Evolutionary conservation across 2,113 vertebrate species (phyloP), one percentile per base, ranked within the genome.

Genomic region (Antechinus flavipes): DNA sequence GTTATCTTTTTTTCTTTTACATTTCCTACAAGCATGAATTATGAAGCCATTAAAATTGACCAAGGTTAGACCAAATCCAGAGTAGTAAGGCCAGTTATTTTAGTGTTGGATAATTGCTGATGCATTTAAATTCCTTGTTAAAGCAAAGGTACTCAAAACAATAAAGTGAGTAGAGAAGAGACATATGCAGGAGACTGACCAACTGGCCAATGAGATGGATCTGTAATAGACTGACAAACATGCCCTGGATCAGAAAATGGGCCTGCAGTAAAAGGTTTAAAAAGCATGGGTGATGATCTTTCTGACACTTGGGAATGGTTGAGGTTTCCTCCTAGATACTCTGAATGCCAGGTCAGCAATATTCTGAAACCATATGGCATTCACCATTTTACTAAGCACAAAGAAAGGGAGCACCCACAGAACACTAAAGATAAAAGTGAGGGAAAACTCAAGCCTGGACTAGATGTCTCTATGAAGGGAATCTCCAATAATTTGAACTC

Each of bases 141-240:
- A 99, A 99, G 99, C 99, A 99, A 98, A 99, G 99, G 98, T 99
- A 99, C 97, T 99, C 99, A 49, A 99, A 99, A 98, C 99, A 99
- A 98, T 99, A 99, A 3, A 99, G 98, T 0, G 99, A 53, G 9
- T 52, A 52, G 9, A 52, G 50, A 11, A 11, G 50, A 52, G 50
- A 52, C 50, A 52, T 52, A 10, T 52, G 50, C 9, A 52, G 50
- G 50, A 52, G 50, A 52, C 50, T 52, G 50, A 52, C 9, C 50
- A 52, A 52, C 50, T 52, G 50, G 50, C 9, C 50, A 52, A 52
- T 52, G 50, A 52, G 50, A 52, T 52, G 50, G 0, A 10, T 52
- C 50, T 1, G 50, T 9, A 52, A 52, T 52, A 52, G 50, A 52
- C 50, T 52, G 50, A 52, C 8, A 52, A 52, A 52, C 50, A 52